Percentiles rank a stretch among this genome's conserved stretches.
Evolutionary conservation across 2,113 vertebrate species (phyloP).

Genomic region (Bagarius yarrelli): DNA sequence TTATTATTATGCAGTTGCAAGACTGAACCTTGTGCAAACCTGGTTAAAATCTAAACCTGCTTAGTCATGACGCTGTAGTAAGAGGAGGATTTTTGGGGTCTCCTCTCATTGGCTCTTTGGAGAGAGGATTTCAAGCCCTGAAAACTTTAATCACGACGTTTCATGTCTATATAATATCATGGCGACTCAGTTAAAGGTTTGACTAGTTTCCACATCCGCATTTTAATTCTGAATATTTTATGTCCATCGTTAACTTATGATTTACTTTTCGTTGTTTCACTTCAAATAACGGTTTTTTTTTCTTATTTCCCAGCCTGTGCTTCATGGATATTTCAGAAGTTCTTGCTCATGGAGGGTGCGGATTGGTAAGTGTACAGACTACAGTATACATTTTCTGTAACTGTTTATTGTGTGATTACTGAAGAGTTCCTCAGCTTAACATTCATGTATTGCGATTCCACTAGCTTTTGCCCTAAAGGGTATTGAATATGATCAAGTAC

Average conservation of each 20-base stretch:
- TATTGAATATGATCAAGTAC: conserved; percentile 80
- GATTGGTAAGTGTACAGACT: conserved; percentile 76
- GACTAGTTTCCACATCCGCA: neutral
- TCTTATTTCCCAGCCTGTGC: conserved; percentile 75
- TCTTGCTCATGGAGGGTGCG: conserved; percentile 97
- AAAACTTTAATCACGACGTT: neutral
- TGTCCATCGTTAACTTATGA: neutral
- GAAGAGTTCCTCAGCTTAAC: neutral
- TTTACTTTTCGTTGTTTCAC: neutral
- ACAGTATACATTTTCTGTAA: neutral
- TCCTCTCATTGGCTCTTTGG: conserved; percentile 66
- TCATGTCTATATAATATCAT: conserved; percentile 51
- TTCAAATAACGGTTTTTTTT: neutral
- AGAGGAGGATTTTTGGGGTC: conserved; percentile 64
- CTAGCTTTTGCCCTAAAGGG: conserved; percentile 91
- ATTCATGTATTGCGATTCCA: conserved; percentile 7
- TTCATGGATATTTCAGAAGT: conserved; percentile 94
- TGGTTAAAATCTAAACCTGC: conserved; percentile 47
- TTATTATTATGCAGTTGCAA: conserved; percentile 20
- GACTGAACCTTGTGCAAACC: neutral
- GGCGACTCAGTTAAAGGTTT: conserved; percentile 69
- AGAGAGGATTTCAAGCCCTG: conserved; percentile 18
- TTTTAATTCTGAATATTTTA: neutral
- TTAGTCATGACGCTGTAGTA: conserved; percentile 60
- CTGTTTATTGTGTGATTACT: neutral